Evolutionary conservation across 2,888 invertebrate species (phyloP).

Genomic region (Zaprionus bogoriensis): DNA sequence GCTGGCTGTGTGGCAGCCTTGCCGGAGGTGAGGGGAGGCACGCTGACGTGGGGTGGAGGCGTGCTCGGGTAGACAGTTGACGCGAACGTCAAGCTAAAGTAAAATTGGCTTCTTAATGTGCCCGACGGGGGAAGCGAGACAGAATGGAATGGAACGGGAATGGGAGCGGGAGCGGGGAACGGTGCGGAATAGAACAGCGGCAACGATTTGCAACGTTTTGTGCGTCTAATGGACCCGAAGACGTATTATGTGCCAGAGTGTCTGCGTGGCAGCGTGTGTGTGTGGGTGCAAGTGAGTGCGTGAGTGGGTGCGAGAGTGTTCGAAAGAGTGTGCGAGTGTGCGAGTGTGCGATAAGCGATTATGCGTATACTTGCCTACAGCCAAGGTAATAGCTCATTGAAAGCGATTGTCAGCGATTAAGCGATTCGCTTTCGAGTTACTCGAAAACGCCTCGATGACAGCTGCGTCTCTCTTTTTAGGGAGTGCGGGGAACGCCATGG

Average conservation of each 20-base stretch:
- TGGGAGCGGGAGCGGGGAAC: no score
- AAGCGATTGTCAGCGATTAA: conserved; percentile 29
- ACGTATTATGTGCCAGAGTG: conserved; percentile 2
- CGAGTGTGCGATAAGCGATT: conserved; percentile 10
- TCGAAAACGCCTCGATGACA: not conserved
- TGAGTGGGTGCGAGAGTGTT: not conserved
- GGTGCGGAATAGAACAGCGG: not conserved
- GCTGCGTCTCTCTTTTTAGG: not conserved
- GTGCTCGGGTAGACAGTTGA: conserved; percentile 23
- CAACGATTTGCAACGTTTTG: conserved; percentile 37
- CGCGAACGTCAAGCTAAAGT: conserved; percentile 18
- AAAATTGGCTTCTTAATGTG: conserved; percentile 44
- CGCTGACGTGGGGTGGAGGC: not conserved
- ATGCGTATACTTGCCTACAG: conserved; percentile 3
- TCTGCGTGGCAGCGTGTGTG: not conserved
- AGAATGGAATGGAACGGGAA: not conserved
- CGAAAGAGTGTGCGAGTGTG: not conserved
- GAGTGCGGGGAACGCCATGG: not conserved
- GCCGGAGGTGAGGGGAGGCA: no score
- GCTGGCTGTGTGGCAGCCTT: conserved; percentile 18
- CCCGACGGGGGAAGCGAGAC: conserved; percentile 5
- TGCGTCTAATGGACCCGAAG: conserved; percentile 35
- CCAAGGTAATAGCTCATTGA: conserved; percentile 11
- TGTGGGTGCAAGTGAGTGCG: not conserved
- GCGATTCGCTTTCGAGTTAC: conserved; percentile 15